Conservation (phyloP, 2,797 vertebrate genomes). For the Onychomys torridus region DNA sequence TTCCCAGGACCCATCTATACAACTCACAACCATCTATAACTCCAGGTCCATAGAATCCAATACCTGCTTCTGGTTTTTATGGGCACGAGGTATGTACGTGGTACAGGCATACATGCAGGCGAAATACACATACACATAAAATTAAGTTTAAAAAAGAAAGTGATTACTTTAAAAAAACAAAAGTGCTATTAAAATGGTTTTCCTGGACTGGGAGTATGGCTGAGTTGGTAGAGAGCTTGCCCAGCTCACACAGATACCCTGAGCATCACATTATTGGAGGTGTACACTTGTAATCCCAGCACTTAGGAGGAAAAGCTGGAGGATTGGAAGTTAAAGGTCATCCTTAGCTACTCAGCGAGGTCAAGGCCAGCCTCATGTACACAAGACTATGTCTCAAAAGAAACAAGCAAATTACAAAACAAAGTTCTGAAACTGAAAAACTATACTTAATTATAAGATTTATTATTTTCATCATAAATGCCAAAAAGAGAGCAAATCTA, state of each 20-base stretch:
- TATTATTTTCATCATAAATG: conserved; percentile 49
- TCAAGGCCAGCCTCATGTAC: not conserved
- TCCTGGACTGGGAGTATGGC: not conserved
- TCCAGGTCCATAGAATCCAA: not conserved
- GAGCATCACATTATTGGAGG: too few species aligned
- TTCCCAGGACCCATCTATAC: not conserved
- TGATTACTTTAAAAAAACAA: not conserved
- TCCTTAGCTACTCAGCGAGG: not conserved
- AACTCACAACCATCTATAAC: not conserved
- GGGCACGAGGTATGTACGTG: not conserved
- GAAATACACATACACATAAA: not conserved
- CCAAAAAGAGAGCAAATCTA: conserved; percentile 11
- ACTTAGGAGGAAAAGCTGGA: not conserved
- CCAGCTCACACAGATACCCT: not conserved
- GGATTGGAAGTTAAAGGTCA: not conserved
- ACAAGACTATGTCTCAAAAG: not conserved
- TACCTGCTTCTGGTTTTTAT: not conserved
- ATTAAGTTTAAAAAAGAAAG: not conserved
- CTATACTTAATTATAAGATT: not conserved
- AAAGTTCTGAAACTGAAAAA: conserved; percentile 7
- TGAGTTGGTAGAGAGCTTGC: not conserved
- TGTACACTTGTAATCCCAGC: too few species aligned
- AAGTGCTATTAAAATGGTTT: not conserved
- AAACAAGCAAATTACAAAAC: not conserved
- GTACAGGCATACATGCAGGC: not conserved